Conservation (phyloP, 2,797 vertebrate species). For the Pagetopsis macropterus region DNA sequence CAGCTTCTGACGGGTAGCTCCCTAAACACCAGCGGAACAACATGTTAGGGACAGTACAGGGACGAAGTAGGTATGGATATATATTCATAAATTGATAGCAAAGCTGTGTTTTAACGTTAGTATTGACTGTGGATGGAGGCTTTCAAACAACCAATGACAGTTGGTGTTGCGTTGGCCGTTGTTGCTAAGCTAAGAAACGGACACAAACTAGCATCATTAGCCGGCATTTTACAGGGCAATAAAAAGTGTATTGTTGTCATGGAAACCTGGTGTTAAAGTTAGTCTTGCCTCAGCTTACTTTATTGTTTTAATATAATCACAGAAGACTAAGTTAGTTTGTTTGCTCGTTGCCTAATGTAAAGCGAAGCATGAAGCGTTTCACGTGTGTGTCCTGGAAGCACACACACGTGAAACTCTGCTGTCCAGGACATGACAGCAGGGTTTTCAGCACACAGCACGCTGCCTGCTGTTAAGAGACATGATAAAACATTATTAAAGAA, state of each 20-base stretch:
- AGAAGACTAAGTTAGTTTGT: background rate
- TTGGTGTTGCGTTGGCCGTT: constrained; percentile 7
- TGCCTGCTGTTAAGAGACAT: background rate
- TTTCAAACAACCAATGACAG: background rate
- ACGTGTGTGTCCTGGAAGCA: background rate
- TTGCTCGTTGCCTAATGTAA: background rate
- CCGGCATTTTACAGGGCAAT: background rate
- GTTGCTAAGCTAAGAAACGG: constrained; percentile 58
- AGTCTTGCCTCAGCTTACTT: too few relatives aligned
- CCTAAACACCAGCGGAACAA: background rate
- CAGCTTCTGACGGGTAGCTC: background rate
- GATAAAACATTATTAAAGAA: too few relatives aligned
- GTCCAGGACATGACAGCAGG: background rate
- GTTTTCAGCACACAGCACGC: background rate
- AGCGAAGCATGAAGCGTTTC: constrained; percentile 15
- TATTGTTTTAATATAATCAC: too few relatives aligned
- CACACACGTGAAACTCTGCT: constrained; percentile 3
- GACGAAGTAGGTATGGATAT: background rate
- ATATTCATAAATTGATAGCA: background rate
- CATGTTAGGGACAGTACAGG: background rate
- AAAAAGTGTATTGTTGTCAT: background rate
- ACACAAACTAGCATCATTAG: background rate
- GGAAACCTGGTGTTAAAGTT: fast-evolving
- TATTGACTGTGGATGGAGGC: too few relatives aligned
- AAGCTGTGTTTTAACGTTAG: background rate